Evolutionary conservation across 37 sponge, comb jelly and placozoan genomes (phyloP).

Genomic region (Mnemiopsis leidyi): DNA sequence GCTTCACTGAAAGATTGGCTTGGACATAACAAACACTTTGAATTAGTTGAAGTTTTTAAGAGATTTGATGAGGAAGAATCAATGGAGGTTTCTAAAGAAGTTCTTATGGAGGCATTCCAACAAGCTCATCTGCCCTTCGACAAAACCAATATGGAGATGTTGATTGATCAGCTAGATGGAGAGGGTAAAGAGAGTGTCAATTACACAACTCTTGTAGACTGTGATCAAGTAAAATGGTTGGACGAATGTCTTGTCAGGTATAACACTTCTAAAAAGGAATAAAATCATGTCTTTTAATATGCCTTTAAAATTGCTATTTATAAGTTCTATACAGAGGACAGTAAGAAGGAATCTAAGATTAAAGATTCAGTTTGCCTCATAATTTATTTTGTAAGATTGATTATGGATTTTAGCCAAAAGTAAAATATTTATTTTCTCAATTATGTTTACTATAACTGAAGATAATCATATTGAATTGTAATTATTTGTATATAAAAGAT

Average conservation of each 20-base stretch:
- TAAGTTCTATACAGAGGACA: background rate
- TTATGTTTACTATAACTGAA: background rate
- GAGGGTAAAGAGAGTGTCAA: constrained; percentile 14
- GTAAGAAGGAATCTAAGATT: background rate
- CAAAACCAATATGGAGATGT: constrained; percentile 49
- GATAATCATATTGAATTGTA: background rate
- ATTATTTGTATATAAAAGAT: background rate
- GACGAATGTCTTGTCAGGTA: constrained; percentile 51
- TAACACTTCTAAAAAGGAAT: background rate
- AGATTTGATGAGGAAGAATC: constrained; percentile 55
- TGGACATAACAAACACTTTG: constrained; percentile 54
- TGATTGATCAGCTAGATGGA: constrained; percentile 55
- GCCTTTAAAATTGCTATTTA: too few species aligned
- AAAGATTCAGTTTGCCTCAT: background rate
- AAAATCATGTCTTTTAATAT: too few species aligned
- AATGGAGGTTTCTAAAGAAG: constrained; percentile 55
- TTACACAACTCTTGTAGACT: constrained; percentile 4
- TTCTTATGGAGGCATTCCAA: constrained; percentile 41
- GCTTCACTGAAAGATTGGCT: constrained; percentile 54
- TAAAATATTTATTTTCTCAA: background rate
- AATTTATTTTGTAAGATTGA: background rate
- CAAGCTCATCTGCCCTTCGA: constrained; percentile 54
- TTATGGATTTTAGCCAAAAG: background rate
- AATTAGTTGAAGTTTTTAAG: constrained; percentile 55
- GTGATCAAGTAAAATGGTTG: constrained; percentile 46